These are phyloP conservation scores for Eutolmus rufibarbis DNA, from an alignment of 2,888 invertebrate species.

Conservation along the genomic window DNA sequence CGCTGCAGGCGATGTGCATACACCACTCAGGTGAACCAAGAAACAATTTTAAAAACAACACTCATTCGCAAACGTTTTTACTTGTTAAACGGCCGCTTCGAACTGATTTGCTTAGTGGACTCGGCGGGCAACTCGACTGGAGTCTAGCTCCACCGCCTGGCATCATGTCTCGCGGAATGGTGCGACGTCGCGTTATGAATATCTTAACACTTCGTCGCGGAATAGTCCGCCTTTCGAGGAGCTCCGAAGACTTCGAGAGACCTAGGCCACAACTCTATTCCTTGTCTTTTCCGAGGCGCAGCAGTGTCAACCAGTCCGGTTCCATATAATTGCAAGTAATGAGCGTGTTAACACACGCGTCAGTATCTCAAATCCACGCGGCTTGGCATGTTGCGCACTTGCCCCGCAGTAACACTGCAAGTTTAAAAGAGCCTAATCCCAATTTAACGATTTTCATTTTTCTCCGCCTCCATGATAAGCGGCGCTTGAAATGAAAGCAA, in stretches of 20 bases:
- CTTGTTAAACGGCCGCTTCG: constrained; percentile 25
- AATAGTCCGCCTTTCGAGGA: not conserved
- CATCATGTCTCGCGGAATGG: not conserved
- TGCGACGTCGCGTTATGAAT: constrained; percentile 9
- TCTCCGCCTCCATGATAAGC: not conserved
- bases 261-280: not conserved
- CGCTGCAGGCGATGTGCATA: not conserved
- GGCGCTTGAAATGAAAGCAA: not conserved
- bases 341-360: not conserved
- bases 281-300: not conserved
- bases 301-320: not conserved
- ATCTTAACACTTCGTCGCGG: not conserved
- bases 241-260: not conserved
- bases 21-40: not conserved
- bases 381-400: not conserved
- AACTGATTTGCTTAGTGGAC: constrained; percentile 38
- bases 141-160: not conserved
- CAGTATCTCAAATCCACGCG: not conserved
- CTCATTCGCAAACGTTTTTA: constrained; percentile 31
- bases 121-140: not conserved
- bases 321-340: not conserved
- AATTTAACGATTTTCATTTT: not conserved
- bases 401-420: not conserved
- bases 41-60: not conserved
- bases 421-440: not conserved